phyloP scores from a whole-genome alignment of 2,113 vertebrate species.

The Larimichthys polyactis region DNA sequence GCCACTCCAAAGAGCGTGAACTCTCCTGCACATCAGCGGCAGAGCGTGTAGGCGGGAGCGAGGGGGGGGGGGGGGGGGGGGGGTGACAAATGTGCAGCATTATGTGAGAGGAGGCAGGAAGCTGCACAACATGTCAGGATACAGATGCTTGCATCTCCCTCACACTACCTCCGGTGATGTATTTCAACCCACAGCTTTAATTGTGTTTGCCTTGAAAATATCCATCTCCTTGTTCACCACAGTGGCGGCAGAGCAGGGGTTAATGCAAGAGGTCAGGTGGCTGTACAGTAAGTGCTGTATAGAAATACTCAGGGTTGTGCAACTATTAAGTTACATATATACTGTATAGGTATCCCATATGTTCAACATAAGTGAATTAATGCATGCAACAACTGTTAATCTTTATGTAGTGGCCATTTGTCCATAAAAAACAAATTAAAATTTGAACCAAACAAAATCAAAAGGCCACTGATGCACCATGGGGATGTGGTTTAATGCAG shows the following conservation, averaged over 20 bases:
- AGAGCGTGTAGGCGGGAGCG: slow-evolving; percentile 61
- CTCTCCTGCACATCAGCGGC: slow-evolving; percentile 49
- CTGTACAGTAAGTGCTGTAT: slow-evolving; percentile 52
- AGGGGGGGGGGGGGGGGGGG: background rate
- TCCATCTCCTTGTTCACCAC: slow-evolving; percentile 38
- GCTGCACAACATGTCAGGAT: slow-evolving; percentile 70
- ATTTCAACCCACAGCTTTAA: slow-evolving; percentile 78
- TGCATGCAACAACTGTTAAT: background rate
- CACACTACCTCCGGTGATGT: slow-evolving; percentile 59
- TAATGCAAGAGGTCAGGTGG: slow-evolving; percentile 70
- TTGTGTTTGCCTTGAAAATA: slow-evolving; percentile 74
- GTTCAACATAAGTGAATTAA: slow-evolving; percentile 18
- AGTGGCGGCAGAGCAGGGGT: slow-evolving; percentile 64
- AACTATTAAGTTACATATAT: slow-evolving; percentile 55
- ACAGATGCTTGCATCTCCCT: slow-evolving; percentile 68
- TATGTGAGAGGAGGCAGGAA: slow-evolving; percentile 73
- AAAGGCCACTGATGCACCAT: too few relatives aligned
- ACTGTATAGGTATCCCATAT: slow-evolving; percentile 20
- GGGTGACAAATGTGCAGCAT: slow-evolving; percentile 72
- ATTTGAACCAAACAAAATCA: too few relatives aligned
- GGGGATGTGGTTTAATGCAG: too few relatives aligned
- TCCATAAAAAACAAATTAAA: too few relatives aligned
- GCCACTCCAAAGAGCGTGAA: slow-evolving; percentile 65
- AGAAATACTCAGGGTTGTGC: slow-evolving; percentile 44
- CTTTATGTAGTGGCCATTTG: background rate